Base-by-base conservation (phyloP, 2,113 vertebrate genomes). In the Thymallus thymallus region DNA sequence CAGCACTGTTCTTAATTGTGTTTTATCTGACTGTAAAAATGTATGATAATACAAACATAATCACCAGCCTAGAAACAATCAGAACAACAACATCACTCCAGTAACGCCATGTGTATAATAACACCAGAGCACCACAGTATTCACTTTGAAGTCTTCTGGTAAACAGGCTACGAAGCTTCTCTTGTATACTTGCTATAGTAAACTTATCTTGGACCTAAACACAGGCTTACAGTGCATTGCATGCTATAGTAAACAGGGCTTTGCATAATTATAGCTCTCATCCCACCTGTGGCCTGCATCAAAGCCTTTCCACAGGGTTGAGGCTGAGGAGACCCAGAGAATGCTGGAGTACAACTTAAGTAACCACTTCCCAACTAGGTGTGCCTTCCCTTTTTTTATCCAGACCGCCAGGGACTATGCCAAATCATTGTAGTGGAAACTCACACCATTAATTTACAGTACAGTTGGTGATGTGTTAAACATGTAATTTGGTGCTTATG, bases 291-390 rank as follows among this genome's bases (percentile, higher is more conserved):
- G 77, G 87, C 81, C 74, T 75, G 35, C 86, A 90, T 92, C 88
- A 89, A 91, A 91, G 85, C 73, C 69, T 75, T 61, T 84, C 82
- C 85, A 76, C 72, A 81, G 80, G 80, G 87, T 89, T 90, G 48
- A 51, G 48, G 81, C 88, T 80, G 82, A 86, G 82, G 83, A 84
- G 85, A 87, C 71, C 69, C 76, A 46, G 81, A 80, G 87, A 89
- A 89, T 83, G 85, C 77, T 81, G 51, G 83, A 88, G 81, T 82
- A 80, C 76, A 86, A 76, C 79, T 88, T 85, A 85, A 90, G 85
- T 85, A 90, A 89, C 83, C 87, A 90, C 88, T 89, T 90, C 89
- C 87, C 76, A 87, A 84, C 76, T 88, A 89, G 91, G 91, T 82
- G 90, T 89, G 88, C 86, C 86, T 72, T 70, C 79, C 81, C 80